Evolutionary conservation across 1,140 invertebrate species (phyloP).

Genomic region (Heterodera schachtii): DNA sequence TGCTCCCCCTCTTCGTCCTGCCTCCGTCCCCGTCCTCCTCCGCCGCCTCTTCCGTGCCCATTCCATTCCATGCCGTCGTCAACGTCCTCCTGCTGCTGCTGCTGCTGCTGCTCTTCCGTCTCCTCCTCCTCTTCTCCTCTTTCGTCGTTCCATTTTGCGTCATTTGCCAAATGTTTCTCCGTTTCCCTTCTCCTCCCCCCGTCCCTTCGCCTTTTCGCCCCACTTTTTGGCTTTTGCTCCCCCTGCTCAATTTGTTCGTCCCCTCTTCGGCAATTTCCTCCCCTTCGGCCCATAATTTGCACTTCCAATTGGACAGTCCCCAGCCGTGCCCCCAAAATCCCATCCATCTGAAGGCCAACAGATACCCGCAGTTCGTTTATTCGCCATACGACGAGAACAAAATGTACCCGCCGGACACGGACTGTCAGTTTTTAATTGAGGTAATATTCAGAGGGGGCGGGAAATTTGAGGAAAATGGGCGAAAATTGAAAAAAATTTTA

Average conservation of each 20-base stretch:
- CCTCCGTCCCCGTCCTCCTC: not conserved
- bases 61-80: constrained; percentile 1
- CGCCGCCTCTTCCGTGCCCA: not conserved
- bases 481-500: no score
- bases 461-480: no score
- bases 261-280: constrained; percentile 4
- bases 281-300: not conserved
- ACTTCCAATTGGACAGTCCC: constrained; percentile 19
- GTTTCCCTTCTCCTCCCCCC: not conserved
- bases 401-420: constrained; percentile 48
- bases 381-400: constrained; percentile 48
- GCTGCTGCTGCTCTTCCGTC: no score
- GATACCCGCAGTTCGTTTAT: constrained; percentile 42
- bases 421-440: constrained; percentile 46
- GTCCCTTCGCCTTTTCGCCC: not conserved
- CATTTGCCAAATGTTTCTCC: not conserved
- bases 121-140: not conserved
- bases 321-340: constrained; percentile 42
- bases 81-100: not conserved
- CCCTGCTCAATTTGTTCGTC: not conserved
- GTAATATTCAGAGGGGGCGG: not conserved
- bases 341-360: constrained; percentile 37
- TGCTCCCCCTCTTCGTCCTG: not conserved
- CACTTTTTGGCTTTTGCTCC: not conserved
- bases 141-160: not conserved